Evolutionary conservation across 2,888 invertebrate genomes (phyloP).

Genomic region (Dryadula phaetusa): DNA sequence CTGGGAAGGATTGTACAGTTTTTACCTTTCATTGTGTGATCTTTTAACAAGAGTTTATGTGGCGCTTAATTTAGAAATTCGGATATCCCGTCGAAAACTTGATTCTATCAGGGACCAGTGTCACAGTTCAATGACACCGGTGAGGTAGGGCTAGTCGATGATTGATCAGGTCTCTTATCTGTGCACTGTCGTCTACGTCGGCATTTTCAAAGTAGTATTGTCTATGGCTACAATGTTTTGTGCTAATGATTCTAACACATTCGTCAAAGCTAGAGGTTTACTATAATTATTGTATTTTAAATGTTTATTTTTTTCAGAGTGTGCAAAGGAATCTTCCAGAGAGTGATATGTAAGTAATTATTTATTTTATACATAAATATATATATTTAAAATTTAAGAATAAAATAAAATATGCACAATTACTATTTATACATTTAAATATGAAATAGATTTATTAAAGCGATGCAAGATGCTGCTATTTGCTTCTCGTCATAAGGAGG

Average conservation of each 20-base stretch:
- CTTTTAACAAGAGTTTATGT: constrained; percentile 23
- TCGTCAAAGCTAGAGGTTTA: constrained; percentile 11
- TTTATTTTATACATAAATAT: background rate
- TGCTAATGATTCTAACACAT: constrained; percentile 61
- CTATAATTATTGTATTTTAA: constrained; percentile 21
- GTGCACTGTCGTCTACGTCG: constrained; percentile 78
- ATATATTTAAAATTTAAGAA: background rate
- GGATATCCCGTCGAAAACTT: constrained; percentile 65
- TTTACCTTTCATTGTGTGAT: constrained; percentile 20
- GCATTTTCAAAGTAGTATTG: constrained; percentile 80
- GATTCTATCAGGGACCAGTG: constrained; percentile 72
- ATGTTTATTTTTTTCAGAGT: constrained; percentile 64
- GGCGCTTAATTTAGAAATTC: constrained; percentile 48
- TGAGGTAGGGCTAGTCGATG: constrained; percentile 79
- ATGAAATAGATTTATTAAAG: too few relatives aligned
- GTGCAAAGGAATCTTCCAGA: constrained; percentile 60
- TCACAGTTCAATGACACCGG: constrained; percentile 75
- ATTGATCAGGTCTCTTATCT: constrained; percentile 83
- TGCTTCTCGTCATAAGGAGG: too few relatives aligned
- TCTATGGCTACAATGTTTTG: constrained; percentile 66
- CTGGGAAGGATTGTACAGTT: constrained; percentile 36
- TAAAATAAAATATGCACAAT: too few relatives aligned
- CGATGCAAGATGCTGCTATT: too few relatives aligned
- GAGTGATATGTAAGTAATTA: constrained; percentile 66
- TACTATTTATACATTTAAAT: too few relatives aligned